Evolutionary conservation across 1,140 invertebrate species (phyloP), one percentile per base, ranked within the genome.

Genomic region (Lepidurus apus): DNA sequence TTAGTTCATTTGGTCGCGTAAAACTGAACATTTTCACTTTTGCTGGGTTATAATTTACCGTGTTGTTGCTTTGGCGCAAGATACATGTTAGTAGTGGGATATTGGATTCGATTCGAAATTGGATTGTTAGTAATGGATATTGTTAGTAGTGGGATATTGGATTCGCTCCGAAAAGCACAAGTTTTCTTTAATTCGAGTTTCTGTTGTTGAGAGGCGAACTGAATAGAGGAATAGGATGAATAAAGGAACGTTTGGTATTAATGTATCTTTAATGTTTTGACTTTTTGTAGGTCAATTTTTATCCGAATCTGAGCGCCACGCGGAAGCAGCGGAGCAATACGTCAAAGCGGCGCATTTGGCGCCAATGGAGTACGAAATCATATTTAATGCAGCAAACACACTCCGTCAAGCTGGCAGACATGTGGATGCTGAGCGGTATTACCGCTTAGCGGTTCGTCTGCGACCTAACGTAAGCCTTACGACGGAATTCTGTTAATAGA

Each of bases 321-420:
- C 89, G 42, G 95, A 97, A 83, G 93, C 95, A n/a, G 93, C 93
- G 0, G 88, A 89, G 34, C 89, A 93, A 80, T 92, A 93, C 82
- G 86, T 93, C 21, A 86, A 88, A 78, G 93, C 94, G 0, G 91
- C 93, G 0, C 87, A 91, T 79, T 84, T 96, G 43, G 89, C 91
- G 53, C 91, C 93, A 0, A 86, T 88, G 13, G 93, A 97, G 82
- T 95, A 95, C 84, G 91, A 94, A 75, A 86, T 95, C 24, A 89
- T 93, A 13, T 93, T 96, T 79, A 92, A 93, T 53, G 93, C 94
- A 11, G 96, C 95, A 17, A 93, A 93, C 43, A 92, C 93, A 0
- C 87, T 97, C 80, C 87, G 95, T 77, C 90, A 95, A 82, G 90
- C 92, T 11, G 90, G 91, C 34, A 88, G 91, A 43, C 92, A 92